Evolutionary conservation across 2,888 invertebrate species (phyloP), one percentile per base, ranked within the genome.

Genomic region (Drosophila longiperda): DNA sequence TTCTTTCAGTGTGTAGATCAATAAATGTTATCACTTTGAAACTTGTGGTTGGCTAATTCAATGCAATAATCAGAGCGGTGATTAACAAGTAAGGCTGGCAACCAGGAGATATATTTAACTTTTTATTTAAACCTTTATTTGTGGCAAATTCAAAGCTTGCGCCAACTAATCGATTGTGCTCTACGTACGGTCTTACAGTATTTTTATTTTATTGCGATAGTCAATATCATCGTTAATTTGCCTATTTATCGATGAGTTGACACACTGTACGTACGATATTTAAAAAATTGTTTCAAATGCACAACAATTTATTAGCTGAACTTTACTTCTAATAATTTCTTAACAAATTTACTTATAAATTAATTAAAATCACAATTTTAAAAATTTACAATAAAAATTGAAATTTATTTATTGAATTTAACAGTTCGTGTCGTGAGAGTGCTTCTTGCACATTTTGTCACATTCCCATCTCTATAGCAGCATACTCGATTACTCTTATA

Each of bases 401-500:
- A 12, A 17, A n/a, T 29, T 6, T 12, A 38, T 7, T 12, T 26
- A 20, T 40, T 38, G 7, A 8, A 1, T 23, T 20, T 29, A n/a
- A 36, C 32, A n/a, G 26, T 3, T 61, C 20, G 34, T 20, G n/a
- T 26, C 38, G 57, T 54, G 38, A 63, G 36, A 17, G 36, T 33
- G 15, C 2, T 15, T n/a, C 36, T n/a, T 58, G 20, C 26, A 3
- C 12, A 23, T 6, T 42, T 26, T 11, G 3, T 42, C 40, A 66
- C 71, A 62, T 15, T 15, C 3, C 17, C 69, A 78, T 48, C 74
- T 6, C 57, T 69, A 70, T 2, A n/a, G 1, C 60, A 66, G 69
- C 64, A n/a, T 66, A 59, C 45, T 20, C 9, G 54, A 32, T 45
- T 40, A 60, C 65, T 77, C 68, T 77, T 77, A 77, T 77, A 77